A percentile compares a stretch with the other conserved stretches of the same genome.
These are phyloP conservation scores for Eucera pruinosa DNA, from an alignment of 2,888 invertebrate genomes.

Conservation along the genomic window DNA sequence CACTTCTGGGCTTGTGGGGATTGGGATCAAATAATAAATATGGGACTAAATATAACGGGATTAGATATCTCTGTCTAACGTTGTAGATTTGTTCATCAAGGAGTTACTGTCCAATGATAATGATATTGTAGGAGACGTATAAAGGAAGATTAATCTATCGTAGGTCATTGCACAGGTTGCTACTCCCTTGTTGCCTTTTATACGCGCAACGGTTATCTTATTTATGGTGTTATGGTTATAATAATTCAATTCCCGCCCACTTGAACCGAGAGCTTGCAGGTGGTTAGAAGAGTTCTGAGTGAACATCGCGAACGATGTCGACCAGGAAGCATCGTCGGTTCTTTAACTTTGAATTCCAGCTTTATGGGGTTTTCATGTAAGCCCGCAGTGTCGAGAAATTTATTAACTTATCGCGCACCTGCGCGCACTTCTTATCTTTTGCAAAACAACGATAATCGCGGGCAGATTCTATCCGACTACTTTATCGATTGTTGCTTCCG, in stretches of 20 bases:
- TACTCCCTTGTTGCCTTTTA: conserved; percentile 33
- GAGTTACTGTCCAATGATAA: not conserved
- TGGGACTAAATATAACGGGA: no score
- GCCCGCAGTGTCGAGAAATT: conserved; percentile 33
- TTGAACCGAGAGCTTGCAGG: conserved; percentile 49
- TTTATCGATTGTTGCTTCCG: conserved; percentile 18
- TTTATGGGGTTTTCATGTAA: conserved; percentile 55
- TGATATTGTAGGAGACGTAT: not conserved
- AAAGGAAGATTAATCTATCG: conserved; percentile 7
- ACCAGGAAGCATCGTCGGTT: conserved; percentile 42
- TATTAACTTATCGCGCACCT: conserved; percentile 46
- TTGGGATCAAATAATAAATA: no score
- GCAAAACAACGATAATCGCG: conserved; percentile 14
- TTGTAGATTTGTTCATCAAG: not conserved
- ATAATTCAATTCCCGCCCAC: conserved; percentile 62
- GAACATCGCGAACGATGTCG: conserved; percentile 42
- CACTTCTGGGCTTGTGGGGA: no score
- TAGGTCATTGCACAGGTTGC: not conserved
- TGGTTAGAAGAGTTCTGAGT: conserved; percentile 45
- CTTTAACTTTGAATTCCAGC: conserved; percentile 49
- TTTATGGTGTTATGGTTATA: conserved; percentile 46
- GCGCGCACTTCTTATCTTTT: conserved; percentile 10
- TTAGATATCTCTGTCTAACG: no score
- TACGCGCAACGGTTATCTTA: conserved; percentile 23
- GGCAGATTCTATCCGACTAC: not conserved